These are phyloP conservation scores for Anas georgica DNA, from an alignment of 2,797 vertebrate genomes.

Conservation along the genomic window DNA sequence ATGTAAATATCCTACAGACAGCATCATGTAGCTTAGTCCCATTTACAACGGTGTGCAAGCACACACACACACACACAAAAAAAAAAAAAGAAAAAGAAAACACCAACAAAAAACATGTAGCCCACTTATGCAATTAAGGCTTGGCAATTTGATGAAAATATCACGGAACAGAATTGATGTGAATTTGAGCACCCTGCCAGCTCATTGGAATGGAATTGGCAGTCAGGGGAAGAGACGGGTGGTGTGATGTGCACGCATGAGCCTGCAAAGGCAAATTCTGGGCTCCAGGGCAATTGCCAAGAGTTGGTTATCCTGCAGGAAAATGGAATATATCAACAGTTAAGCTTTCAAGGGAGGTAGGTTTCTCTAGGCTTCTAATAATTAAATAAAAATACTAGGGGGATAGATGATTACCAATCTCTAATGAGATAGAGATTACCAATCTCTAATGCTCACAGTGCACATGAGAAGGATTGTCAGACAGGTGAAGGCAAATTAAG, in stretches of 20 bases:
- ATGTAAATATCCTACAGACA: conserved; percentile 19
- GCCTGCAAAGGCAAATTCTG: conserved; percentile 63
- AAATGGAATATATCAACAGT: conserved; percentile 53
- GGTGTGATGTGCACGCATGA: conserved; percentile 59
- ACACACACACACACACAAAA: neutral
- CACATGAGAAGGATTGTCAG: neutral
- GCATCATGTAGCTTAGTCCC: neutral
- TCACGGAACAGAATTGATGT: conserved; percentile 67
- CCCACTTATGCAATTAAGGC: conserved; percentile 68
- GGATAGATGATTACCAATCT: neutral
- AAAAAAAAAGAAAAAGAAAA: no score
- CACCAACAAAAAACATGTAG: neutral
- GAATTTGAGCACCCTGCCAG: conserved; percentile 67
- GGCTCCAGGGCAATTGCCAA: conserved; percentile 60
- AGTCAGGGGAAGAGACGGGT: conserved; percentile 65
- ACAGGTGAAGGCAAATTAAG: neutral
- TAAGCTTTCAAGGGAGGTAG: conserved; percentile 10
- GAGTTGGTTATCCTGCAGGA: conserved; percentile 55
- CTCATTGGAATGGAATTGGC: conserved; percentile 68
- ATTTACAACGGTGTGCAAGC: conserved; percentile 38
- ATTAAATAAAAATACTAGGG: neutral
- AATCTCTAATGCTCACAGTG: neutral
- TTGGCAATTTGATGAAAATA: conserved; percentile 74
- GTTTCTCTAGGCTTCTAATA: neutral
- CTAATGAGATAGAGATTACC: neutral